A percentile compares a stretch with the other conserved stretches of the same genome.
These are phyloP conservation scores for Trichacis sp. DNA, from an alignment of 2,888 invertebrate genomes.

Conservation along the genomic window DNA sequence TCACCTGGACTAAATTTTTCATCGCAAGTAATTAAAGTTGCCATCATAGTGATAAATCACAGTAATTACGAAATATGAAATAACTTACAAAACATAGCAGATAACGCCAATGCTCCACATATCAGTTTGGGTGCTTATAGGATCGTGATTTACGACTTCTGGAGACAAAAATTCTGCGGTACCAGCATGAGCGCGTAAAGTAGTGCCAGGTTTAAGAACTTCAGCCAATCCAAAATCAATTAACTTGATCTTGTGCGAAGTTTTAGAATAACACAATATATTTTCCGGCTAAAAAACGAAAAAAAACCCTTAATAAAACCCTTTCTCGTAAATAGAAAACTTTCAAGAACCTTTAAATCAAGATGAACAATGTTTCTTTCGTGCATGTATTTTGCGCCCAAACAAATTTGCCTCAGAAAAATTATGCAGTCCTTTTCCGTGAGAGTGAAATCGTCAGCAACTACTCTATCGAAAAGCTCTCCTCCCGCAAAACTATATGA, in stretches of 20 bases:
- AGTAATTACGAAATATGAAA: no score
- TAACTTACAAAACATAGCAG: constrained; percentile 88
- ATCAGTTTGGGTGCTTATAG: constrained; percentile 86
- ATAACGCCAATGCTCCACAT: no score
- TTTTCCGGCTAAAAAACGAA: constrained; percentile 82
- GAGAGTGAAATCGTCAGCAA: constrained; percentile 91
- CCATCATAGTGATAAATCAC: no score
- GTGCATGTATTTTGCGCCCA: no score
- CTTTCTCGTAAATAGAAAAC: no score
- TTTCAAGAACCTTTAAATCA: constrained; percentile 91
- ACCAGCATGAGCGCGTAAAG: constrained; percentile 83
- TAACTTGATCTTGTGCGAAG: no score
- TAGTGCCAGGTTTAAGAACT: constrained; percentile 76
- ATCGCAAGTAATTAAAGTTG: no score
- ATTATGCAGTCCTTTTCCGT: constrained; percentile 84
- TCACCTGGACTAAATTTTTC: no score
- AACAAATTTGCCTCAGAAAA: constrained; percentile 92
- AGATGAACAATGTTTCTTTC: constrained; percentile 85
- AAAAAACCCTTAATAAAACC: no score
- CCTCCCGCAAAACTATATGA: constrained; percentile 95
- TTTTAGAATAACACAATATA: constrained; percentile 89
- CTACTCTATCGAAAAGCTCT: constrained; percentile 92
- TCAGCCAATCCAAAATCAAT: no score
- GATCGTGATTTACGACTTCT: constrained; percentile 82
- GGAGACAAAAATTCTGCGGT: constrained; percentile 95